phyloP scores from a whole-genome alignment of 1,140 invertebrate species.

The Tetragnatha versicolor region DNA sequence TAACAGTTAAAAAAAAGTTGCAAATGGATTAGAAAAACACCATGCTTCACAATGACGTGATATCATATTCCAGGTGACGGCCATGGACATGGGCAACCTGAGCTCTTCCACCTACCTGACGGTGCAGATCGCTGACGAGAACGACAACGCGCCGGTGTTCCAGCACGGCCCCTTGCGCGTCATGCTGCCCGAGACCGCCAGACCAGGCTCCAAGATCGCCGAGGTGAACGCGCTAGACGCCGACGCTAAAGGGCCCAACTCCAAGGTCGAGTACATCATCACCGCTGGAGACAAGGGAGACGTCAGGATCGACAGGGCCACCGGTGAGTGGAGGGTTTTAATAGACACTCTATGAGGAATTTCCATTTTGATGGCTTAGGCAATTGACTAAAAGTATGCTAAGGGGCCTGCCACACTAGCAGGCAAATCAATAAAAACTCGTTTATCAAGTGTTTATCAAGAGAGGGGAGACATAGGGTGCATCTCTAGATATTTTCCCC shows the following conservation, averaged over 20 bases:
- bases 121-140: constrained; percentile 78
- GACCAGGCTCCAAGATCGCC: constrained; percentile 66
- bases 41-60: no score
- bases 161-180: constrained; percentile 62
- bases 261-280: constrained; percentile 63
- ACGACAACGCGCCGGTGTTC: constrained; percentile 79
- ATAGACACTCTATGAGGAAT: no score
- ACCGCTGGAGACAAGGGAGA: constrained; percentile 58
- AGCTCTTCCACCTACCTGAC: constrained; percentile 70
- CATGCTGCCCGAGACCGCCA: constrained; percentile 65
- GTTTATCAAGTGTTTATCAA: no score
- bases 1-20: no score
- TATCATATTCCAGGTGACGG: constrained; percentile 70
- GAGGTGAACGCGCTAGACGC: constrained; percentile 65
- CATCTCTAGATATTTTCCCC: no score
- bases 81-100: constrained; percentile 77
- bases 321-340: constrained; percentile 70
- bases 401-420: no score
- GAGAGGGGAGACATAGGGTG: no score
- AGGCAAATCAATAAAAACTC: no score
- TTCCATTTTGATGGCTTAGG: no score
- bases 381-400: no score
- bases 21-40: no score
- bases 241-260: constrained; percentile 64
- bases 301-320: constrained; percentile 57